Conservation (phyloP, 2,113 vertebrate genomes). For the Dipodomys ordii region DNA sequence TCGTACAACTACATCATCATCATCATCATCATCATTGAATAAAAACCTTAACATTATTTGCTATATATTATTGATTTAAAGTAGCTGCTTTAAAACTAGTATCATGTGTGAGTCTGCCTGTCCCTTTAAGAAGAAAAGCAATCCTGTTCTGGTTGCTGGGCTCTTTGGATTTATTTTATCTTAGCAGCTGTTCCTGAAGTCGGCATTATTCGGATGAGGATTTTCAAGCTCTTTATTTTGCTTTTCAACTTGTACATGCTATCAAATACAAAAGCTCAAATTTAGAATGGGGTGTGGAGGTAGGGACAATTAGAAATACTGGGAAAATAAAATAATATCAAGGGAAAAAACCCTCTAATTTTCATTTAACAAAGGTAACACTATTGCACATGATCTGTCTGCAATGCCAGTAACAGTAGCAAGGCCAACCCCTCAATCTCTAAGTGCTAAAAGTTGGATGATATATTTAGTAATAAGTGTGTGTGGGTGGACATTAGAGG, state of each 20-base stretch:
- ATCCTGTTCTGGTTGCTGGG: constrained; percentile 65
- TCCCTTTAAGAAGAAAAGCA: constrained; percentile 79
- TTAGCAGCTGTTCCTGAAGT: constrained; percentile 86
- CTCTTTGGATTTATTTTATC: constrained; percentile 84
- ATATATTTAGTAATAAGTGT: constrained; percentile 60
- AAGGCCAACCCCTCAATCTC: constrained; percentile 31
- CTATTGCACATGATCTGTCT: neutral
- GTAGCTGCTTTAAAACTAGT: neutral
- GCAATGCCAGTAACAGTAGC: constrained; percentile 35
- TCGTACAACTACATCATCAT: too few relatives aligned
- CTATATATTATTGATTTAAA: neutral
- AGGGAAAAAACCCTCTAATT: neutral
- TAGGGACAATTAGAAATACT: neutral
- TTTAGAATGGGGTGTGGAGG: constrained; percentile 53
- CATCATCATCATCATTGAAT: too few relatives aligned
- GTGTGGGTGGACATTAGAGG: neutral
- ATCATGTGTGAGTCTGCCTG: constrained; percentile 38
- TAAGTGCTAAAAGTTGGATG: constrained; percentile 46
- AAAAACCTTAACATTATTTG: too few relatives aligned
- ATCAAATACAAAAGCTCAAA: constrained; percentile 41
- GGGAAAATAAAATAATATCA: constrained; percentile 50
- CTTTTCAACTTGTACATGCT: constrained; percentile 58
- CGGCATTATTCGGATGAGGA: constrained; percentile 78
- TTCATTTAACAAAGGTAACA: constrained; percentile 48
- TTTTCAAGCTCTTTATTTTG: constrained; percentile 77